phyloP scores from a whole-genome alignment of 2,888 invertebrate genomes.

The Eristalinus aeneus region DNA sequence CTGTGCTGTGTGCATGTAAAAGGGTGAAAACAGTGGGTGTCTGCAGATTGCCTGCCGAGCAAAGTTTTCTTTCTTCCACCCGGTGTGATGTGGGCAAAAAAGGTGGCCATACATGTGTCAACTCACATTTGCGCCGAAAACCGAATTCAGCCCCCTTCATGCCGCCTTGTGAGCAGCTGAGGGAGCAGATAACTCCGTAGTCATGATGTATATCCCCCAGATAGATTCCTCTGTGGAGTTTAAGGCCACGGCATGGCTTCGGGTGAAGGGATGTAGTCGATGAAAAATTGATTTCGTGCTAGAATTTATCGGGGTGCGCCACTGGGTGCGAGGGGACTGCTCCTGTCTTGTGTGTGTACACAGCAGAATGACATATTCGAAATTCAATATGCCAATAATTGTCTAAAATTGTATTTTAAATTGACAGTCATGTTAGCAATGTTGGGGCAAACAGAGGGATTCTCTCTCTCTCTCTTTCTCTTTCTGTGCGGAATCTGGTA shows the following conservation, averaged over 20 bases:
- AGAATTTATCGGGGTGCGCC: conserved; percentile 36
- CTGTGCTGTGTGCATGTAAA: conserved; percentile 6
- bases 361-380: conserved; percentile 58
- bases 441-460: conserved; percentile 25
- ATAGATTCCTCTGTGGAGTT: conserved; percentile 9
- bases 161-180: background rate
- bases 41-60: conserved; percentile 45
- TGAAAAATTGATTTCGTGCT: conserved; percentile 70
- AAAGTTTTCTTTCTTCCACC: conserved; percentile 30
- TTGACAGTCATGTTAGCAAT: conserved; percentile 66
- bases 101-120: conserved; percentile 68
- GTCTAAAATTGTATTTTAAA: conserved; percentile 70
- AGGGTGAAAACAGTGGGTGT: conserved; percentile 15
- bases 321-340: background rate
- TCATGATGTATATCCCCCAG: conserved; percentile 52
- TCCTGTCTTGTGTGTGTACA: conserved; percentile 26
- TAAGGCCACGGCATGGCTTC: background rate
- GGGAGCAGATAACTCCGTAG: conserved; percentile 47
- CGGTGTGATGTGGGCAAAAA: conserved; percentile 42
- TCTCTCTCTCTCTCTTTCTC: background rate
- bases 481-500: background rate
- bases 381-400: conserved; percentile 71
- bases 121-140: conserved; percentile 55
- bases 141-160: background rate
- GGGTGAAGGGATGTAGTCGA: conserved; percentile 48